Evolutionary conservation across 2,888 invertebrate species (phyloP), one percentile per base, ranked within the genome.

Genomic region (Sylvicola cinctus): DNA sequence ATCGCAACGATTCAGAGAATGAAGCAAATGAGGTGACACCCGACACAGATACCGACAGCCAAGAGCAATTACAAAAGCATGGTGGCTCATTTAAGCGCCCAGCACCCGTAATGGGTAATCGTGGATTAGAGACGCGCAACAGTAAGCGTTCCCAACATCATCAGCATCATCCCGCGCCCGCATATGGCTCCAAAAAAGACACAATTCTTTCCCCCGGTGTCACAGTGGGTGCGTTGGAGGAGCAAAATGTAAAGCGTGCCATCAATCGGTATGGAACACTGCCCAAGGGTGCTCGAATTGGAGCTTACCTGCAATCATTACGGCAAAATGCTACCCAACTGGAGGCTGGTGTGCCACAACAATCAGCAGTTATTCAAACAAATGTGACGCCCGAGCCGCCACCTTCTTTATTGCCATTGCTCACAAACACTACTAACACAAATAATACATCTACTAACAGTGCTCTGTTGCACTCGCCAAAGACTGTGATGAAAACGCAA

Each of bases 221-320:
- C 23, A 80, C 84, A 46, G 83, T 91, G 40, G 91, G 88, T 35
- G 88, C 91, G 15, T 64, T 93, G 44, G 93, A 93, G 60, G 88
- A 90, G 42, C 85, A 88, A 61, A 93, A 93, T 61, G 91, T 93
- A 34, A 81, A 87, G 49, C 74, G 87, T 43, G 90, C 90, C 31
- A 87, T 87, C 43, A 91, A 87, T 58, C 71, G 91, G 16, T 95
- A 93, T 54, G 96, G 96, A 13, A 96, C 96, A 8, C 62, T 96
- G 49, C 96, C 96, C 0, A 96, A 95, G 60, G 91, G 84, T 32
- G 90, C 90, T 8, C 70, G 95, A 42, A 95, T 96, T 46, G 93
- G 93, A 20, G 95, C 93, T 5, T 96, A 88, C 58, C 62, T 96
- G 35, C 93, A 95, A 57, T 91, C 91, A 4, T 65, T 96, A 49